These are phyloP conservation scores for Drosophila setifemur DNA, from an alignment of 1,140 invertebrate genomes.

Conservation along the genomic window DNA sequence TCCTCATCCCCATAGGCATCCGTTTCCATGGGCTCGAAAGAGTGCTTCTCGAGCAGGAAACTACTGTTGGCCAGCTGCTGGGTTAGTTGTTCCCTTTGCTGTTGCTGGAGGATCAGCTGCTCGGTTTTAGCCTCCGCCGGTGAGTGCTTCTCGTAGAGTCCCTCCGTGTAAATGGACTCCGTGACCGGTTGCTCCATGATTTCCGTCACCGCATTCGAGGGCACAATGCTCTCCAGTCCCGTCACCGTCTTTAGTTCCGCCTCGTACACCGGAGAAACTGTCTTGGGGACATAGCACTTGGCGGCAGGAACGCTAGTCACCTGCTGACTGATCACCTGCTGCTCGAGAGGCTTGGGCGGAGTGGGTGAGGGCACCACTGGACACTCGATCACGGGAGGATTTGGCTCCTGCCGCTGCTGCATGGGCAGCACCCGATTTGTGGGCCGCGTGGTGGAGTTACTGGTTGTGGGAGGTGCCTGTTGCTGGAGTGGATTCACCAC, in stretches of 20 bases:
- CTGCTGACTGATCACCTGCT: constrained; percentile 28
- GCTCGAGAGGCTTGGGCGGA: constrained; percentile 46
- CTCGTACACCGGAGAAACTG: constrained; percentile 46
- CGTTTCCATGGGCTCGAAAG: constrained; percentile 55
- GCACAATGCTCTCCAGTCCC: constrained; percentile 48
- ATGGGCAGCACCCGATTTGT: constrained; percentile 90
- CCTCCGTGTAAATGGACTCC: constrained; percentile 38
- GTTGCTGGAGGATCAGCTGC: constrained; percentile 51
- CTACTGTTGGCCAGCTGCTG: constrained; percentile 40
- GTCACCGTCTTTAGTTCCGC: constrained; percentile 63
- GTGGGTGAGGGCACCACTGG: constrained; percentile 53
- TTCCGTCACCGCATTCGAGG: constrained; percentile 1
- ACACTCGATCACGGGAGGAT: constrained; percentile 34
- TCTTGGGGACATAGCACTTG: constrained; percentile 38
- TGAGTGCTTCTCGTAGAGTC: constrained; percentile 51
- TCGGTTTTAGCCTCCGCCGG: constrained; percentile 29
- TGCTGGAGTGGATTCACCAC: constrained; percentile 86
- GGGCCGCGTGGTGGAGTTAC: constrained; percentile 78
- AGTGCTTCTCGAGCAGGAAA: constrained; percentile 55
- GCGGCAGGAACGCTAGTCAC: constrained; percentile 12
- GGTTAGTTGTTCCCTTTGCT: constrained; percentile 43
- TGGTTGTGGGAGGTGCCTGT: constrained; percentile 45
- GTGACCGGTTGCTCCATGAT: constrained; percentile 62
- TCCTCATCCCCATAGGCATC: constrained; percentile 41
- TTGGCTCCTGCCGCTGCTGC: constrained; percentile 83